A percentile compares a stretch with the other conserved stretches of the same genome.
Evolutionary conservation across 30 jellyfish, hydroid and myxozoan genomes (phyloP).

Genomic region (Calvadosia cruxmelitensis): DNA sequence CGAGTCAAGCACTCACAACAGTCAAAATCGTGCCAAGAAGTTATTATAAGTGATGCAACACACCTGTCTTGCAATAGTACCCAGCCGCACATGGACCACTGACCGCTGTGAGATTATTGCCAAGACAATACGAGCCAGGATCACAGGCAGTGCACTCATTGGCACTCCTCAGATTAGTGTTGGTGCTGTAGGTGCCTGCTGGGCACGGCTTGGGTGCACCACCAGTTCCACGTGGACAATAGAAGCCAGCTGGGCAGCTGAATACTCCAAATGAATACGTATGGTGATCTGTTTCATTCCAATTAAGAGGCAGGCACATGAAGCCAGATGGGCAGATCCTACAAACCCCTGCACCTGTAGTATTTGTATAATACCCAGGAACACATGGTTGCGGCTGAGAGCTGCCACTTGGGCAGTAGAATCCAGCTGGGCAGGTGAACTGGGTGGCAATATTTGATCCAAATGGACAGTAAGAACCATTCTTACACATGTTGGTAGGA

Average conservation of each 20-base stretch:
- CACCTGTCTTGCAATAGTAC: conserved; percentile 76
- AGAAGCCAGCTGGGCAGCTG: conserved; percentile 75
- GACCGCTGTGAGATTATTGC: conserved; percentile 30
- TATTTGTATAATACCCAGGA: conserved; percentile 62
- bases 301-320: conserved; percentile 68
- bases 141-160: conserved; percentile 73
- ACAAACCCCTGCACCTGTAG: conserved; percentile 76
- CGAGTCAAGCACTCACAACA: too few relatives aligned
- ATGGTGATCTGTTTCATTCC: conserved; percentile 1
- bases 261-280: conserved; percentile 38
- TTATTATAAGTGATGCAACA: too few relatives aligned
- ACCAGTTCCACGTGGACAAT: conserved; percentile 85
- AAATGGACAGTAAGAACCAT: conserved; percentile 93
- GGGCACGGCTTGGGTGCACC: conserved; percentile 71
- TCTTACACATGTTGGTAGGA: conserved; percentile 48
- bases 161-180: conserved; percentile 43
- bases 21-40: too few relatives aligned
- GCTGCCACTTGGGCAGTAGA: conserved; percentile 92
- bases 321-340: conserved; percentile 66
- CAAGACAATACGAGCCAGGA: conserved; percentile 79
- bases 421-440: conserved; percentile 76
- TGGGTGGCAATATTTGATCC: conserved; percentile 80
- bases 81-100: conserved; percentile 77
- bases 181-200: conserved; percentile 86
- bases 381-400: conserved; percentile 79